These are phyloP conservation scores for Scomber colias DNA, from an alignment of 2,113 vertebrate genomes.

Conservation along the genomic window DNA sequence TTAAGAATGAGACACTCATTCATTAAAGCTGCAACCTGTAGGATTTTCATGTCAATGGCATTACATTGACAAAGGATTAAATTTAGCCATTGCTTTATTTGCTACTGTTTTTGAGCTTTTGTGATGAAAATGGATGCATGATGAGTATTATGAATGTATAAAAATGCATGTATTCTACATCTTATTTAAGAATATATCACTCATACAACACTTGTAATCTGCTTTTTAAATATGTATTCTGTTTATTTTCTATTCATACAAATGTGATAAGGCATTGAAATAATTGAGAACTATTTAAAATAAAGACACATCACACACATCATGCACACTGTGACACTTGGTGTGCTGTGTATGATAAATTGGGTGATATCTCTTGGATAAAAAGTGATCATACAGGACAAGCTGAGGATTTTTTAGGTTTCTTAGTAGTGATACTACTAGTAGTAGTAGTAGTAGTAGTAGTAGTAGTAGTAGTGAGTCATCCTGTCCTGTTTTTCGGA, in stretches of 20 bases:
- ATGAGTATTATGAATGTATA: no score
- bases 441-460: no score
- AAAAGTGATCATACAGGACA: not conserved
- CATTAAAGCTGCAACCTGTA: slow-evolving; percentile 66
- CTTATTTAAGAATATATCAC: no score
- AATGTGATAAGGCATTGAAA: no score
- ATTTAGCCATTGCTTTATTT: not conserved
- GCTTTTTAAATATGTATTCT: no score
- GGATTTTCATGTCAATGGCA: slow-evolving; percentile 29
- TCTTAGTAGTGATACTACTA: no score
- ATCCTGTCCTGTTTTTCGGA: no score
- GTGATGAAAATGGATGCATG: not conserved
- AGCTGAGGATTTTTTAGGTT: not conserved
- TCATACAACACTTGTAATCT: no score
- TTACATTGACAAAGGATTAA: not conserved
- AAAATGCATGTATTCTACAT: no score
- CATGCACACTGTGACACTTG: not conserved
- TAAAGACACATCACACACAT: not conserved
- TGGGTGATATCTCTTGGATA: not conserved
- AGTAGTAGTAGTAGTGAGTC: no score
- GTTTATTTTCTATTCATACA: not conserved
- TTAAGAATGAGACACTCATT: slow-evolving; percentile 54
- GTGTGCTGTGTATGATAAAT: not conserved
- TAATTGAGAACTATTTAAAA: not conserved
- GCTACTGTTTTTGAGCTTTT: not conserved